A percentile compares a stretch with the other conserved stretches of the same genome.
phyloP scores from a whole-genome alignment of 2,113 vertebrate genomes.

The Platysteira castanea region DNA sequence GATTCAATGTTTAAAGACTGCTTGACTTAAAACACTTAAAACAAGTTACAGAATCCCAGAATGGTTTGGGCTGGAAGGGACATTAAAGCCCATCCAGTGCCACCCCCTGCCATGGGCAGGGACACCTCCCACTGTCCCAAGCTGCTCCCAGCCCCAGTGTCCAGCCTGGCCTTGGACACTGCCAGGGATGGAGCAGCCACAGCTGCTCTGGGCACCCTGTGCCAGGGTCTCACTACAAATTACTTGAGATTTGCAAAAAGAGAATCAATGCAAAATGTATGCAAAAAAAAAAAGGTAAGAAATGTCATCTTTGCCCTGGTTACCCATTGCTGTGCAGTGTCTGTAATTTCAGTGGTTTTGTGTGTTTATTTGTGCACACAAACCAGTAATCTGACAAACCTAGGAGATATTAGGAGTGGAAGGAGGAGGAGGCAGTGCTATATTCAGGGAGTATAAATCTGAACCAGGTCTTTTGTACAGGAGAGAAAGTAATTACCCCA shows the following conservation, averaged over 20 bases:
- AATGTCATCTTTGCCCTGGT: not conserved
- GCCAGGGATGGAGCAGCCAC: not conserved
- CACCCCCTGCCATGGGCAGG: not conserved
- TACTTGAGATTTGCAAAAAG: not conserved
- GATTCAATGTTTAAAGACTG: not conserved
- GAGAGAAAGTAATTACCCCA: not conserved
- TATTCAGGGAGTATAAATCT: not conserved
- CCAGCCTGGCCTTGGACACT: not conserved
- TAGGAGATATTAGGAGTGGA: not conserved
- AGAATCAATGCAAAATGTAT: not conserved
- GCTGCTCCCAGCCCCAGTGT: accelerated
- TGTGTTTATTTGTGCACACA: not conserved
- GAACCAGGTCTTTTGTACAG: not conserved
- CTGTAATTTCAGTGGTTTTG: not conserved
- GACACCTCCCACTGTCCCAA: accelerated
- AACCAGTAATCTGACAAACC: not conserved
- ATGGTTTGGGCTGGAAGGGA: not conserved
- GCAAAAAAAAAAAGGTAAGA: not conserved
- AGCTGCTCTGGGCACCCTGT: not conserved
- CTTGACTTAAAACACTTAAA: not conserved
- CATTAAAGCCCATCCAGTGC: not conserved
- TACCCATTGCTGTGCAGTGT: not conserved
- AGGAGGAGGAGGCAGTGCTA: not conserved
- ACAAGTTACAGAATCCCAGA: not conserved
- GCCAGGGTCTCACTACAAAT: not conserved